Conservation (phyloP, 2,113 vertebrate genomes). For the Ellobius talpinus region DNA sequence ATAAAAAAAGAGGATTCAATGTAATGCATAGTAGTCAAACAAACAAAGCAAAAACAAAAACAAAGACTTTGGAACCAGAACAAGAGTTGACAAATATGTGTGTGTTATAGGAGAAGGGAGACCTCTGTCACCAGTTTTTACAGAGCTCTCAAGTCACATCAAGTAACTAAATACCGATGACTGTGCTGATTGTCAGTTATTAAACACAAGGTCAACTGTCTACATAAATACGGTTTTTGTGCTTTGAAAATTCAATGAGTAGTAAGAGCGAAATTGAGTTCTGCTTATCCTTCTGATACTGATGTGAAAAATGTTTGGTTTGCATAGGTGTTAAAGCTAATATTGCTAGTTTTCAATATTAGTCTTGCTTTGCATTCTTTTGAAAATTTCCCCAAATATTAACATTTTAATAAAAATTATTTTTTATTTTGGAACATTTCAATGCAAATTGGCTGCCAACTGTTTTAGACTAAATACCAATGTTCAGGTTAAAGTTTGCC, state of each 20-base stretch:
- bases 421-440: slow-evolving; percentile 23
- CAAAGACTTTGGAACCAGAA: not conserved
- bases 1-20: too few relatives aligned
- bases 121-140: slow-evolving; percentile 66
- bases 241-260: slow-evolving; percentile 50
- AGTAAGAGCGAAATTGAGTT: slow-evolving; percentile 43
- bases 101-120: slow-evolving; percentile 23
- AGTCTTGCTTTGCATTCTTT: slow-evolving; percentile 12
- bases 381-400: not conserved
- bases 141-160: slow-evolving; percentile 20
- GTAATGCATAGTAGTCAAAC: too few relatives aligned
- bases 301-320: slow-evolving; percentile 54
- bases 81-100: slow-evolving; percentile 44
- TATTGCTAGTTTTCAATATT: slow-evolving; percentile 44
- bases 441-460: not conserved
- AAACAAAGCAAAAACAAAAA: too few relatives aligned
- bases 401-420: slow-evolving; percentile 41
- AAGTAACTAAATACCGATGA: not conserved
- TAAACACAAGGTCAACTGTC: slow-evolving; percentile 47
- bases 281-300: slow-evolving; percentile 33
- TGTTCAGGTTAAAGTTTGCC: not conserved
- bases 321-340: not conserved
- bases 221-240: slow-evolving; percentile 50
- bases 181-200: slow-evolving; percentile 37
- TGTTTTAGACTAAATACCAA: not conserved